phyloP scores from a whole-genome alignment of 2,113 vertebrate genomes.

The Phaetusa simplex region DNA sequence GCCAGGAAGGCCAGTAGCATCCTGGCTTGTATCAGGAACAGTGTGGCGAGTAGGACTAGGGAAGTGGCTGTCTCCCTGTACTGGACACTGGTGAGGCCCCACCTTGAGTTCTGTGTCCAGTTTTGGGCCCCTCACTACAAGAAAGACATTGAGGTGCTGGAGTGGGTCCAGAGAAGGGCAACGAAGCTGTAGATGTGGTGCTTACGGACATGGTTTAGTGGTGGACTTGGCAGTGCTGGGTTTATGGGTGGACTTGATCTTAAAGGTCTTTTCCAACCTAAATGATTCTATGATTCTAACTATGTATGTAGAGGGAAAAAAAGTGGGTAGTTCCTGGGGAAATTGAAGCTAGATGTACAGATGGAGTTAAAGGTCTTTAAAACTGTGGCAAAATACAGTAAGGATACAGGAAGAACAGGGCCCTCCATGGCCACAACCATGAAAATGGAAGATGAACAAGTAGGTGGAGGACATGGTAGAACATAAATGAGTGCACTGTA shows the following conservation, averaged over 20 bases:
- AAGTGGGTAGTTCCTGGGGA: not conserved
- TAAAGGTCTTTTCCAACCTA: not conserved
- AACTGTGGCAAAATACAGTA: not conserved
- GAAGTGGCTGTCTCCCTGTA: not conserved
- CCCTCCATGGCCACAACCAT: not conserved
- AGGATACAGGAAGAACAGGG: not conserved
- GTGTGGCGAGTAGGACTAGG: not conserved
- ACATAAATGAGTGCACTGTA: not conserved
- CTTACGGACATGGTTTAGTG: not conserved
- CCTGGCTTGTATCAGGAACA: not conserved
- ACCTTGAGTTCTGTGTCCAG: not conserved
- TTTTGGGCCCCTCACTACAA: not conserved
- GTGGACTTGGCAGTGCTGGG: not conserved
- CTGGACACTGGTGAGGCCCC: not conserved
- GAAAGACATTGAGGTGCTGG: not conserved
- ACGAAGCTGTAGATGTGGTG: not conserved
- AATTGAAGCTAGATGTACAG: not conserved
- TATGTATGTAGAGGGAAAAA: not conserved
- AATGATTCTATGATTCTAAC: not conserved
- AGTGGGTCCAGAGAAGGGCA: not conserved
- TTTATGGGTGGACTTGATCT: not conserved
- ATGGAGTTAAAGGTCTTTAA: not conserved
- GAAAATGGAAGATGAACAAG: not conserved
- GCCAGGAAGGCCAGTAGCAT: not conserved
- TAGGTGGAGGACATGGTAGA: not conserved